Base-by-base conservation (phyloP, 2,113 vertebrate genomes). In the Nibea coibor region DNA sequence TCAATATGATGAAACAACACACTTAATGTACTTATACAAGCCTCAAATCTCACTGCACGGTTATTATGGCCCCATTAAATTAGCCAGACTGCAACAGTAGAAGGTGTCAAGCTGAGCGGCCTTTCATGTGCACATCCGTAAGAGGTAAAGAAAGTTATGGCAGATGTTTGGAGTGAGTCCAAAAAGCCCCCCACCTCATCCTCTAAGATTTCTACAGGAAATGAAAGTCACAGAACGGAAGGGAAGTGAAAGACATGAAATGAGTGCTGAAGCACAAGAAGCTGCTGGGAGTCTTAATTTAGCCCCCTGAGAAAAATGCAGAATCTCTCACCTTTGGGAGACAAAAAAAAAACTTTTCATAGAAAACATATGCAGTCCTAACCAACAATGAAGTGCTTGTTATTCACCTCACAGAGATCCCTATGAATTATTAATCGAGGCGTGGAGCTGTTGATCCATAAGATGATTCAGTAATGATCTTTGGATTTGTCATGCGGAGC, bases 391-490 rank as follows among this genome's bases (percentile, higher is more conserved):
- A 28, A 11, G 59, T 10, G 24, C 78, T 84, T 78, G 45, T 35
- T 70, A 82, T 84, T 77, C 68, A 31, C 31, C 47, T 42, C 24
- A 58, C 65, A 68, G 39, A 10, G 28, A 47, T 50, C 62, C 43
- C 54, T 42, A 70, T 67, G n/a, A 88, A 86, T 87, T 81, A 84
- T 75, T 64, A 31, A 88, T 78, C 43, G 47, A 42, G 2, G 22
- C 5, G 12, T 50, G 1, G 26, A 63, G 64, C 81, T 58, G 51
- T 35, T 85, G 67, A 56, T 78, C 75, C 72, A 80, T 35, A 75
- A 47, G 67, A 80, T 81, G 72, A 80, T 54, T 85, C 54, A 28
- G 42, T 69, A 66, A 90, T 80, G 5, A 65, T 67, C 35, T 4
- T 14, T 53, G 56, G 63, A 57, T 72, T 77, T 72, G 42, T n/a